Evolutionary conservation across 2,113 vertebrate species (phyloP), one percentile per base, ranked within the genome.

Genomic region (Columba livia): DNA sequence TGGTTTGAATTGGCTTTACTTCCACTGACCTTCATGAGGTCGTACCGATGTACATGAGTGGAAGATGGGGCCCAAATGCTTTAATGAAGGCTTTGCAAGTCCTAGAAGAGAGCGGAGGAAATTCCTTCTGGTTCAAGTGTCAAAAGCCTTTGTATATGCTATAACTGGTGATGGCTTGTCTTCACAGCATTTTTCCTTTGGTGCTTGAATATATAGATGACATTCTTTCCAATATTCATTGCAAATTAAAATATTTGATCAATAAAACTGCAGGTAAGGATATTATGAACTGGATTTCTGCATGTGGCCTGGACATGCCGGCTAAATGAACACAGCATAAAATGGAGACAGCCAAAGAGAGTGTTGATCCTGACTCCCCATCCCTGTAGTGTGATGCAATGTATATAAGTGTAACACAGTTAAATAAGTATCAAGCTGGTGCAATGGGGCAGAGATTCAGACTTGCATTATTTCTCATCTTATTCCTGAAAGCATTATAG

Each of bases 321-420:
- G 40, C 40, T 40, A 40, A 40, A 14, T 40, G 40, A 40, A 40
- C 13, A 14, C 40, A 40, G 40, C 40, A 40, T 40, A 40, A 40
- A 14, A 40, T 19, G 12, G 29, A 85, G 57, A 14, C 48, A 81
- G 62, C 11, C 4, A 47, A 66, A 78, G 36, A 29, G 9, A 9
- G 50, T 2, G 5, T 72, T 75, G 57, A 32, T 79, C 9, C 31
- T 56, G 28, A 44, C 9, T 13, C 17, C 36, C 17, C 19, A 12
- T 15, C 16, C 40, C 34, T 28, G 2, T 17, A 38, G 15, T 5
- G 4, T 18, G 53, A 23, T 64, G 26, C 15, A 84, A 51, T 24
- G 25, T 5, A 2, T 2, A 1, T 7, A 50, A 5, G 0, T 14
- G 15, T n/a, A 72, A 54, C 12, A 25, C 2, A 7, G 48, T 62